Conservation (phyloP, 1,140 invertebrate species). For the Chionoecetes opilio region DNA sequence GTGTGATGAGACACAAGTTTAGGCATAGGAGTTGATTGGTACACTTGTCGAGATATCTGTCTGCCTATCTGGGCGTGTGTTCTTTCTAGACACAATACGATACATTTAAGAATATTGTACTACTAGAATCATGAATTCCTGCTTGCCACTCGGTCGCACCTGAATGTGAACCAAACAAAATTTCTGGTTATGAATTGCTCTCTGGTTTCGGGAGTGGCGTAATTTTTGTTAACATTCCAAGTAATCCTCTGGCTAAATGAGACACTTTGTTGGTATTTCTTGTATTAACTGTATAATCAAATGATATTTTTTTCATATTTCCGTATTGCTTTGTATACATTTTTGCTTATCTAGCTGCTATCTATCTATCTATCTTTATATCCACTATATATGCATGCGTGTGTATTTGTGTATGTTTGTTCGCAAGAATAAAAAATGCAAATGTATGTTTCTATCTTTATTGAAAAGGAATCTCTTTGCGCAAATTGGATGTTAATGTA, state of each 20-base stretch:
- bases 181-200: neutral
- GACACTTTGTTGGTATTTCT: neutral
- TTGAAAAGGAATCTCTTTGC: no score
- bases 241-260: neutral
- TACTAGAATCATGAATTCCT: neutral
- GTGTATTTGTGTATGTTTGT: neutral
- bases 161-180: neutral
- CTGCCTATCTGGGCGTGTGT: no score
- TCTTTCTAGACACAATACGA: no score
- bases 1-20: no score
- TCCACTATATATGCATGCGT: neutral
- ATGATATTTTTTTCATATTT: neutral
- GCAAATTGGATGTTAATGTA: no score
- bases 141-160: neutral
- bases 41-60: no score
- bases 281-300: neutral
- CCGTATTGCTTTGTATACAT: neutral
- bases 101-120: neutral
- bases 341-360: no score
- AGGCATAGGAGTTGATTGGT: no score
- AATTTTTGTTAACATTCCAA: neutral
- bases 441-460: no score
- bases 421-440: no score
- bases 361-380: no score
- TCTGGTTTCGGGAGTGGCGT: neutral